These are phyloP conservation scores for Platichthys flesus DNA, from an alignment of 2,113 vertebrate genomes.

Conservation along the genomic window DNA sequence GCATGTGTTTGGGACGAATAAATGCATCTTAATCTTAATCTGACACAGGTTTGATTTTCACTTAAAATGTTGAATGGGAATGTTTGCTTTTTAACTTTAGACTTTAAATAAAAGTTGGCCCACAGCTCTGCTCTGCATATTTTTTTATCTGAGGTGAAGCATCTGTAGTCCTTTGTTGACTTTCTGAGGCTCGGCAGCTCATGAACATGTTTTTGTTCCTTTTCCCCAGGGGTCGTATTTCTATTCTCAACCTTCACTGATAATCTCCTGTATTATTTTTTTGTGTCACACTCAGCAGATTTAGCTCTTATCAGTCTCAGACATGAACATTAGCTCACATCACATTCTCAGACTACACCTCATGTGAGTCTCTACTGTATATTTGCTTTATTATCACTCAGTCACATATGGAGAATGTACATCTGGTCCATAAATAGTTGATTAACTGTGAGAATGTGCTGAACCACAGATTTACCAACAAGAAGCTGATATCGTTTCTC, in stretches of 20 bases:
- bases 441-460: slow-evolving; percentile 9
- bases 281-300: slow-evolving; percentile 26
- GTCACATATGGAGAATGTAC: slow-evolving; percentile 22
- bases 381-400: slow-evolving; percentile 12
- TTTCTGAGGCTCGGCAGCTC: slow-evolving; percentile 20
- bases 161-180: slow-evolving; percentile 8
- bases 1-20: too few species aligned
- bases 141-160: slow-evolving; percentile 4
- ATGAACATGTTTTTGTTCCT: neutral
- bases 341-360: slow-evolving; percentile 84
- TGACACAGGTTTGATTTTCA: neutral
- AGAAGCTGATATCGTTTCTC: too few species aligned
- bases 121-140: neutral
- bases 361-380: slow-evolving; percentile 10
- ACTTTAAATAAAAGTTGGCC: neutral
- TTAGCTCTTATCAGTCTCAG: slow-evolving; percentile 40
- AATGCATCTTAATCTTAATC: too few species aligned
- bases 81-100: too few species aligned
- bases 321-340: slow-evolving; percentile 77
- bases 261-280: slow-evolving; percentile 12
- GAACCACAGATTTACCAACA: too few species aligned
- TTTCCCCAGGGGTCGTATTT: neutral
- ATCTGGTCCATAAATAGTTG: slow-evolving; percentile 6
- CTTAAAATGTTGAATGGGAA: neutral
- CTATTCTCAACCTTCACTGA: neutral